Base-by-base conservation (phyloP, 2,113 vertebrate species). In the Archilochus colubris region DNA sequence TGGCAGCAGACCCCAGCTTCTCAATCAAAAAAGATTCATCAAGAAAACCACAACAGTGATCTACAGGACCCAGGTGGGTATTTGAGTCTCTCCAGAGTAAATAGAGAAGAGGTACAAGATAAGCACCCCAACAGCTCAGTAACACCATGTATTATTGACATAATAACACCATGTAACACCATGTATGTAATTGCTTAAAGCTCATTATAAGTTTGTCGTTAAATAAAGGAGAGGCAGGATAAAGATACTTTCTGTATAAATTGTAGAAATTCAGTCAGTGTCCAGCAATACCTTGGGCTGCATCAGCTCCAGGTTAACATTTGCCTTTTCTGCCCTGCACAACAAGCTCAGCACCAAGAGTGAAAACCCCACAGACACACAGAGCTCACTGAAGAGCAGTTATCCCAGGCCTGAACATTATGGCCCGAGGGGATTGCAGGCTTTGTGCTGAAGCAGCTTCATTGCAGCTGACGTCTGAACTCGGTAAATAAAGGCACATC, bases 311-410 rank as follows among this genome's bases (percentile, higher is more conserved):
- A 64, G 43, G 63, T 2, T 16, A 20, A 3, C 11, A 33, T 33
- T 61, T 91, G 33, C 33, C 20, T 69, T 24, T 63, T 53, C 20
- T 30, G 48, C 36, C 4, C 17, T 51, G 50, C 50, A 43, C 43
- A 21, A 27, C 74, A 44, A 55, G n/a, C 67, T 38, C 16, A 3
- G 51, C 62, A 38, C 17, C 18, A 2, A 6, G 23, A 55, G 14
- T 7, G 6, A 62, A 14, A 36, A 2, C 67, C 30, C 15, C 53
- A 20, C 0, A 0, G 68, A 6, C 54, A 38, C 15, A 6, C 43
- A 58, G 12, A 51, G 50, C 31, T 57, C 54, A 5, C 1, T 14
- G 18, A 6, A 27, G 4, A 33, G 2, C 36, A 21, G 16, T 30
- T 20, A 30, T 1, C 55, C 25, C 21, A 50, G 46, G 75, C 43